Evolutionary conservation across 2,113 vertebrate genomes (phyloP), one percentile per base, ranked within the genome.

Genomic region (Cheilinus undulatus): DNA sequence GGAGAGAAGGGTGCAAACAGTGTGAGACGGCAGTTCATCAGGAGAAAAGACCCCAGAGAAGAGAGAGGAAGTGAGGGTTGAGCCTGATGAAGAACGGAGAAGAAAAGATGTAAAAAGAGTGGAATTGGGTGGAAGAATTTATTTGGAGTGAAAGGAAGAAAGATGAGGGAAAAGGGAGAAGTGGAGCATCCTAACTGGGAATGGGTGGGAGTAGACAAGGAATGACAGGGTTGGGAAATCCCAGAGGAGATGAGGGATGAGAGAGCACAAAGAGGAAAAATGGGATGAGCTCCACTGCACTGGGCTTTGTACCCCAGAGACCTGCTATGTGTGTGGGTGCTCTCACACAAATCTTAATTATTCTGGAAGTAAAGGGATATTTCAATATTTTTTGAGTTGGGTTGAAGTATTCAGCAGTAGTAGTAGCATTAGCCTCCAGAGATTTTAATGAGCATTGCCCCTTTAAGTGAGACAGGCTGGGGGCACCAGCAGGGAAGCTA

Each of bases 21-120:
- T 88, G 61, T 73, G 78, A 83, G 80, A 70, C 13, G 63, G 70
- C 76, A 82, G 86, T 80, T 83, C 73, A 78, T 83, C 74, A 83
- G 50, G 73, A 63, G 79, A 22, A 80, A 79, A 83, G 52, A 20
- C 64, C 56, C 64, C n/a, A 15, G 7, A 5, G 49, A 70, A 28
- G 40, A 50, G 32, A 65, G 51, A 0, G 49, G 63, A 58, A 63
- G 56, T 42, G 75, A 24, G 13, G 43, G 32, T 15, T 26, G 68
- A 54, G 51, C 68, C 3, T 42, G 14, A 32, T 34, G 46, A 45
- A 73, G 61, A 46, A 83, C 46, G 38, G 3, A 22, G 22, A 11
- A 71, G 46, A 51, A 50, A 70, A 57, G 56, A 75, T 6, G 10
- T 15, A 70, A 59, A 69, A 22, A 32, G 38, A 26, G 19, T n/a